Evolutionary conservation across 2,113 vertebrate genomes (phyloP), one percentile per base, ranked within the genome.

Genomic region (Xiphophorus hellerii): DNA sequence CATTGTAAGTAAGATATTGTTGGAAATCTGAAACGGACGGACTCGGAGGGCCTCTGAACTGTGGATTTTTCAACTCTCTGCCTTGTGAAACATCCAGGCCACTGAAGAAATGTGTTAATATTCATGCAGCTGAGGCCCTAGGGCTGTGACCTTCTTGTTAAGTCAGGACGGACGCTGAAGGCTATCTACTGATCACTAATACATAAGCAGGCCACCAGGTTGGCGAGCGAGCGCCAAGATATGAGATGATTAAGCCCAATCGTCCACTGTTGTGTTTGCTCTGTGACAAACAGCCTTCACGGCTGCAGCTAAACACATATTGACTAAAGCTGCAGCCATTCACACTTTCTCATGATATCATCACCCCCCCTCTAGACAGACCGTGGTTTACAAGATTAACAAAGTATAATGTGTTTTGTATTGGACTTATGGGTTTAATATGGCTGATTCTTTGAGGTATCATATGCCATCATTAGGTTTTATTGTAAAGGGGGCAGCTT

Each of bases 101-200:
- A 30, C 30, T 3, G 30, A 30, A 30, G 30, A 30, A 30, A 30
- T 62, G 29, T 65, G 66, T 85, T 78, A 87, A 85, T 89, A 90
- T 90, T 87, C 76, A 92, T 86, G 72, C 14, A 0, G 25, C 0
- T n/a, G 54, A 58, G 71, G 33, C 83, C 33, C 2, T 1, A 42
- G 35, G 73, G 39, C 58, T 28, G 62, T 86, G 86, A 91, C 90
- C 87, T 89, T 87, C 80, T 81, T 86, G 87, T 87, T 83, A 77
- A 88, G 87, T 87, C 84, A 85, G 70, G 63, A 63, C 67, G 42
- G 73, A 76, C 74, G 83, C 84, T 28, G 11, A 72, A 80, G 78
- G 86, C 83, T 80, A 84, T 85, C 80, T 83, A 61, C 60, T 74
- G 69, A 91, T 85, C 88, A 65, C 78, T 84, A 67, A 87, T 90